Conservation (phyloP, 2,888 invertebrate species). For the Tenthredo notha region DNA sequence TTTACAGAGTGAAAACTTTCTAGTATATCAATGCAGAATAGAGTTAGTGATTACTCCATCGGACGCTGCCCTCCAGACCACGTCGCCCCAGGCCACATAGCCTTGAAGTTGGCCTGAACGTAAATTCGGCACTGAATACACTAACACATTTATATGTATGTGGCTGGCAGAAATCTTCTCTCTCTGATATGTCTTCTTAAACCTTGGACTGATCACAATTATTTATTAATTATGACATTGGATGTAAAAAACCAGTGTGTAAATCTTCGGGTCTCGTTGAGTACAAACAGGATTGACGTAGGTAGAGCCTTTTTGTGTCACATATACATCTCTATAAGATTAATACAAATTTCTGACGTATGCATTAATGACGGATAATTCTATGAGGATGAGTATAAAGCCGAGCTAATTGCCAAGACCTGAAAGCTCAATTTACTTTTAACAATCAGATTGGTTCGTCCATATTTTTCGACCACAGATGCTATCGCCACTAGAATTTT, state of each 20-base stretch:
- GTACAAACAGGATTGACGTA: conserved; percentile 21
- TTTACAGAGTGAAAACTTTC: not conserved
- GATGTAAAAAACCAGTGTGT: not conserved
- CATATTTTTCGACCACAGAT: not conserved
- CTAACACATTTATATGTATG: not conserved
- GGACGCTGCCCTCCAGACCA: not conserved
- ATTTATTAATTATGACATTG: conserved; percentile 33
- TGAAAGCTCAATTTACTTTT: not conserved
- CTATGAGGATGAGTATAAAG: not conserved
- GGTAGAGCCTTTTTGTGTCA: not conserved
- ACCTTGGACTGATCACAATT: conserved; percentile 16
- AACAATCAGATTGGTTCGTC: not conserved
- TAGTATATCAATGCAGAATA: conserved; percentile 7
- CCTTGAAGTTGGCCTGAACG: not conserved
- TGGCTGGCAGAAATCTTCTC: not conserved
- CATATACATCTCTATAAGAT: not conserved
- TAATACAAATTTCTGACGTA: not conserved
- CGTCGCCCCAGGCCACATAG: not conserved
- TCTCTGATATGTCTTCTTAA: not conserved
- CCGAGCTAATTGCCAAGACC: not conserved
- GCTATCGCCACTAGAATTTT: not conserved
- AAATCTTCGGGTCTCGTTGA: not conserved
- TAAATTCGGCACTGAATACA: conserved; percentile 4
- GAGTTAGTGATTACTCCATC: not conserved
- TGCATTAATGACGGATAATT: conserved; percentile 11